phyloP scores from a whole-genome alignment of 1,140 invertebrate species.

The Drosophila erecta region DNA sequence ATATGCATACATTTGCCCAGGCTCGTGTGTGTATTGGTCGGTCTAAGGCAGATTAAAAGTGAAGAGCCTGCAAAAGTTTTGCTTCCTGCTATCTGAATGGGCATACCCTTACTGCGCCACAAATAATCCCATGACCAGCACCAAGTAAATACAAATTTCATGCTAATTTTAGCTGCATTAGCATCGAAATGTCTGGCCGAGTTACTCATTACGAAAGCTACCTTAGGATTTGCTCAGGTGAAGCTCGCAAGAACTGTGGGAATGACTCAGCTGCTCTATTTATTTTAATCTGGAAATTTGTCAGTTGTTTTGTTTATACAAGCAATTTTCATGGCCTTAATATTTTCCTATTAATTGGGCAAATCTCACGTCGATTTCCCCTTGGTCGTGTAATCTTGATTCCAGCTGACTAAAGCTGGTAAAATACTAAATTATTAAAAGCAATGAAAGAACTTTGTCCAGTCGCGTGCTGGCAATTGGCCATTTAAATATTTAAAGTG shows the following conservation, averaged over 20 bases:
- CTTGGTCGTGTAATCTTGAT: not conserved
- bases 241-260: not conserved
- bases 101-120: slow-evolving; percentile 22
- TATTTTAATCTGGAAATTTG: not conserved
- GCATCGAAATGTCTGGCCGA: slow-evolving; percentile 1
- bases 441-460: not conserved
- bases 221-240: not conserved
- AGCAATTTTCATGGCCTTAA: too few species aligned
- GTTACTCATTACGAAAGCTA: slow-evolving; percentile 16
- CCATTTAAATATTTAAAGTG: not conserved
- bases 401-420: not conserved
- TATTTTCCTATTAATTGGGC: too few species aligned
- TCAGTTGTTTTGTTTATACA: too few species aligned
- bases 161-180: slow-evolving; percentile 26
- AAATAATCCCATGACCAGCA: slow-evolving; percentile 7
- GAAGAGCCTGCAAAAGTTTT: slow-evolving; percentile 67
- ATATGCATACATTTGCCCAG: slow-evolving; percentile 60
- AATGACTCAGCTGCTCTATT: not conserved
- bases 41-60: slow-evolving; percentile 76
- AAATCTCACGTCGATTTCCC: not conserved
- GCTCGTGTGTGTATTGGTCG: slow-evolving; percentile 41
- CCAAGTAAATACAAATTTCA: slow-evolving; percentile 15
- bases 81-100: slow-evolving; percentile 4
- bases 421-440: not conserved
- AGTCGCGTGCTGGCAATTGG: not conserved